phyloP scores from a whole-genome alignment of 2,797 vertebrate genomes.

The Cossypha caffra region DNA sequence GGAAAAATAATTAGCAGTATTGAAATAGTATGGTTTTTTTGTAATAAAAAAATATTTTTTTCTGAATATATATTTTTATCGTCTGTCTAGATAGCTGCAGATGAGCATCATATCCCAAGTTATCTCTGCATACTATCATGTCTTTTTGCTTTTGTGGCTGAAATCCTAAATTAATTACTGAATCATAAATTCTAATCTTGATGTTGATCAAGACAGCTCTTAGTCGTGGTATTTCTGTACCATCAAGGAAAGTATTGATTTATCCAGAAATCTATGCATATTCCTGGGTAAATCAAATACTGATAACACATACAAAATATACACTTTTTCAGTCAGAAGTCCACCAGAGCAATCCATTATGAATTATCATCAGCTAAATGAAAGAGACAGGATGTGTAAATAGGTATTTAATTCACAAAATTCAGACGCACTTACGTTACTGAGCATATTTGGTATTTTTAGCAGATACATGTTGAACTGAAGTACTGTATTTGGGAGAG shows the following conservation, averaged over 20 bases:
- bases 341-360: not conserved
- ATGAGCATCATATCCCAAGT: not conserved
- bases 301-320: not conserved
- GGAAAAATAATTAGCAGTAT: not conserved
- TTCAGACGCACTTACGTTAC: not conserved
- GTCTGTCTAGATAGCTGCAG: not conserved
- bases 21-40: not conserved
- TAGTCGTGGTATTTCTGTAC: not conserved
- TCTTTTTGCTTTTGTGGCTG: not conserved
- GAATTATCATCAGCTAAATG: not conserved
- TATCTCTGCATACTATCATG: not conserved
- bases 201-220: not conserved
- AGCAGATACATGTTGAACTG: not conserved
- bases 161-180: not conserved
- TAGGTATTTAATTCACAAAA: slow-evolving; percentile 1
- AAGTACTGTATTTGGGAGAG: not conserved
- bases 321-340: not conserved
- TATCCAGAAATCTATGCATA: fast-evolving
- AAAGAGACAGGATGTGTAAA: not conserved
- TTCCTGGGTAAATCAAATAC: not conserved
- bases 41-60: not conserved
- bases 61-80: not conserved
- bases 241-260: not conserved
- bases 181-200: not conserved
- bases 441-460: not conserved